Evolutionary conservation across 2,888 invertebrate genomes (phyloP), one percentile per base, ranked within the genome.

Genomic region (Ornithoptera alexandrae): DNA sequence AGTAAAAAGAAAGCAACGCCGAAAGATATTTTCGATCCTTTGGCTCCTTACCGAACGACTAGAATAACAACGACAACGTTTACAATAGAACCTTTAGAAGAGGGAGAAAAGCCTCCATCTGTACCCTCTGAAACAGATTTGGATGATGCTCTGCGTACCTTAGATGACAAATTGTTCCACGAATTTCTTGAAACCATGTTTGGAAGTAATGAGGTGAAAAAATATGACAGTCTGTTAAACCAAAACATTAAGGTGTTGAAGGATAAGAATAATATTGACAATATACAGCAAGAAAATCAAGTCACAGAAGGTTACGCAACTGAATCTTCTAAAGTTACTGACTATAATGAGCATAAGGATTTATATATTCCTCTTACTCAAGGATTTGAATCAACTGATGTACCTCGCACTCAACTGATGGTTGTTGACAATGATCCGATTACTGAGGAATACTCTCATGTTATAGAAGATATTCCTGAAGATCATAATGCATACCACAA

Each of bases 161-260:
- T 80, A 2, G 71, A 80, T 18, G 76, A 78, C 4, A 62, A 77
- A 8, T 61, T 83, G 5, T 84, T 87, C 67, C 78, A 81, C 70
- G 81, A 85, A 46, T 85, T 86, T 69, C 67, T 87, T 17, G 63
- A 70, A 46, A 82, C 84, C 0, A 81, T 87, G 79, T 86, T 87
- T 67, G 74, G 72, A n/a, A 81, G 79, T 42, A 76, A 83, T 22
- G 85, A 86, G 71, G 73, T 77, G n/a, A 63, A 74, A 12, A 73
- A 77, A 53, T 74, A 79, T 60, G 61, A 75, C 58, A 73, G 74
- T 20, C 53, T 72, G 39, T n/a, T 76, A 0, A 62, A 74, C 62
- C 57, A 71, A 65, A 59, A 60, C 24, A 22, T 20, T 39, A 57
- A 63, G 0, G 53, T n/a, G 12, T 62, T 62, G 24, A 68, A 61